Conservation (phyloP, 2,797 vertebrate species). For the Darevskia nairensis region DNA sequence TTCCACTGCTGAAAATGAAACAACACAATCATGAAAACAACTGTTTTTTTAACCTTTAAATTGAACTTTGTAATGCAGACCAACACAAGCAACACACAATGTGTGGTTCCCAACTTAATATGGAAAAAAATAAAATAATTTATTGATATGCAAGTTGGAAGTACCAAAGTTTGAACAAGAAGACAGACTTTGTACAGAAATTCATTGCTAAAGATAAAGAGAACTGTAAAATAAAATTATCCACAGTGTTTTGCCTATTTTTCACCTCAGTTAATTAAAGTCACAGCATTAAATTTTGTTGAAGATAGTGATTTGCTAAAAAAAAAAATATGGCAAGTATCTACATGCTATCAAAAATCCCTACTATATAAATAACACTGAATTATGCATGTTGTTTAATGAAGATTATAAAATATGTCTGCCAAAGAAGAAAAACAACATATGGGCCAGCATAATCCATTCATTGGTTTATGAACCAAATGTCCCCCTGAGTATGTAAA, state of each 20-base stretch:
- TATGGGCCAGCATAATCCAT: constrained; percentile 31
- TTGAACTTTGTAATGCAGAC: background rate
- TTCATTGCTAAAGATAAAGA: background rate
- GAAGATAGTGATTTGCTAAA: background rate
- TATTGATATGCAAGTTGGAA: background rate
- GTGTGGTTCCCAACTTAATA: background rate
- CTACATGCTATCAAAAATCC: background rate
- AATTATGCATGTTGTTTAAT: constrained; percentile 38
- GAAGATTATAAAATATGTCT: constrained; percentile 34
- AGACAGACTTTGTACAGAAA: background rate
- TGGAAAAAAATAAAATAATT: background rate
- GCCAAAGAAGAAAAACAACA: constrained; percentile 37
- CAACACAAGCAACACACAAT: background rate
- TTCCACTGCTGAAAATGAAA: background rate
- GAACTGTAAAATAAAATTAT: background rate
- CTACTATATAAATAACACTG: constrained; percentile 14
- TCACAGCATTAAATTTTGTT: background rate
- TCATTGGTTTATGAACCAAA: constrained; percentile 28
- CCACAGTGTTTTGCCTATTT: background rate
- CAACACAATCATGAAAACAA: background rate
- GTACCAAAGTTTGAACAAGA: background rate
- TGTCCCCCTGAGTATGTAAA: constrained; percentile 4
- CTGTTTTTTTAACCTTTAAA: background rate
- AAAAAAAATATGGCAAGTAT: background rate
- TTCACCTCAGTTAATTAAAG: constrained; percentile 12